Percentiles rank a stretch among this genome's conserved stretches.
Evolutionary conservation across 2,113 vertebrate species (phyloP).

Genomic region (Spizaetus ornatus): DNA sequence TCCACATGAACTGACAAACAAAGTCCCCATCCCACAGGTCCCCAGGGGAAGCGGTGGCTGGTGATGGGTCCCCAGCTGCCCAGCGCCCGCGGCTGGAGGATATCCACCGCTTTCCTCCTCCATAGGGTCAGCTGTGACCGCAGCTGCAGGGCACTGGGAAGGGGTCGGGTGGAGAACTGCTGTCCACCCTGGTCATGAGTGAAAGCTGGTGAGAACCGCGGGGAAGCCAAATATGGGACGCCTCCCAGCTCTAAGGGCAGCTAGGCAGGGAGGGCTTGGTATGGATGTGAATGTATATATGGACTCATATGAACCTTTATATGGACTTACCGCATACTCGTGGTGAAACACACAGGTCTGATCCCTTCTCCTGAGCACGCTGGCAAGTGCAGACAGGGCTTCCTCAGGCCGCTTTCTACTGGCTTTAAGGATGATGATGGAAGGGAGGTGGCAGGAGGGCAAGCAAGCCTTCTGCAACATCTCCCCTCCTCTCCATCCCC

Average conservation of each 20-base stretch:
- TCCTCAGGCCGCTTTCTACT: not conserved
- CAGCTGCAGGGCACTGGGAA: not conserved
- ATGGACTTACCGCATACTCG: rapidly evolving
- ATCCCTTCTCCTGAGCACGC: not conserved
- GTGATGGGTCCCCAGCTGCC: not conserved
- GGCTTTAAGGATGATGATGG: not conserved
- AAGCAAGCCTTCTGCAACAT: not conserved
- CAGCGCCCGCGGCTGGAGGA: not conserved
- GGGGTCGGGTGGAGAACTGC: not conserved
- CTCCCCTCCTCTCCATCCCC: not conserved
- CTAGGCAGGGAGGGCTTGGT: not conserved
- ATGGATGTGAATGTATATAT: not conserved
- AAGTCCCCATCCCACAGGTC: rapidly evolving
- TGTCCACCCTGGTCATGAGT: not conserved
- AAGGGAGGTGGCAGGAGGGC: not conserved
- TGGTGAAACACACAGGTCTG: not conserved
- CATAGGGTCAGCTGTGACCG: rapidly evolving
- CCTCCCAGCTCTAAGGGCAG: not conserved
- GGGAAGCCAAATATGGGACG: rapidly evolving
- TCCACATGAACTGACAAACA: not conserved
- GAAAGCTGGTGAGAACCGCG: not conserved
- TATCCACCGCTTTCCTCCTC: not conserved
- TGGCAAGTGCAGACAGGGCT: not conserved
- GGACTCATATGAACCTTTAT: not conserved
- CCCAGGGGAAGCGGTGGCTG: not conserved